A percentile compares a stretch with the other conserved stretches of the same genome.
Conservation (phyloP, 2,113 vertebrate species). For the Chloebia gouldiae region DNA sequence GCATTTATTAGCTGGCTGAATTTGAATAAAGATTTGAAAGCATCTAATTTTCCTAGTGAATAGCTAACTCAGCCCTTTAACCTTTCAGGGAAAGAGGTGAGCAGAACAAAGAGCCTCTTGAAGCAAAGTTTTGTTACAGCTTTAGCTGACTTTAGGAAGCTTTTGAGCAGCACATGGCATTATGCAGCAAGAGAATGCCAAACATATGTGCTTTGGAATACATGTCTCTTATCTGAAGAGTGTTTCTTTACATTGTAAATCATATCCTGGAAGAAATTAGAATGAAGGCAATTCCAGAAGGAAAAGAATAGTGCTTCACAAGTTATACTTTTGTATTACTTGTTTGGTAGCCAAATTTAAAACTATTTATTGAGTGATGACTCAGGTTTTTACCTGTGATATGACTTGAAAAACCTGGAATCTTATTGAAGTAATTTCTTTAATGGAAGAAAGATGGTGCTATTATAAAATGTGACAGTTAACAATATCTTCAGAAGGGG, state of each 20-base stretch:
- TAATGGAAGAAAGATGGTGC: conserved; percentile 71
- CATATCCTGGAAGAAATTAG: neutral
- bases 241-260: neutral
- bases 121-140: neutral
- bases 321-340: neutral
- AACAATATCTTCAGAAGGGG: neutral
- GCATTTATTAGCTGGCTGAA: neutral
- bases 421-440: conserved; percentile 64
- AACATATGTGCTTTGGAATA: neutral
- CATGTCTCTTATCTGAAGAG: neutral
- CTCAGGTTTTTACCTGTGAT: neutral
- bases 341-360: neutral
- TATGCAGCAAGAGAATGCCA: neutral
- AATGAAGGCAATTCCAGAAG: neutral
- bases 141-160: neutral
- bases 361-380: neutral
- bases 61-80: neutral
- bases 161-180: neutral
- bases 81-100: neutral
- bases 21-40: neutral
- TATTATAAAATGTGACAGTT: conserved; percentile 67
- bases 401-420: conserved; percentile 14
- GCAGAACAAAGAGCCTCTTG: neutral
- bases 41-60: neutral
- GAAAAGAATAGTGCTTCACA: neutral